Evolutionary conservation across 1,140 invertebrate genomes (phyloP).

Genomic region (Euwallacea fornicatus): DNA sequence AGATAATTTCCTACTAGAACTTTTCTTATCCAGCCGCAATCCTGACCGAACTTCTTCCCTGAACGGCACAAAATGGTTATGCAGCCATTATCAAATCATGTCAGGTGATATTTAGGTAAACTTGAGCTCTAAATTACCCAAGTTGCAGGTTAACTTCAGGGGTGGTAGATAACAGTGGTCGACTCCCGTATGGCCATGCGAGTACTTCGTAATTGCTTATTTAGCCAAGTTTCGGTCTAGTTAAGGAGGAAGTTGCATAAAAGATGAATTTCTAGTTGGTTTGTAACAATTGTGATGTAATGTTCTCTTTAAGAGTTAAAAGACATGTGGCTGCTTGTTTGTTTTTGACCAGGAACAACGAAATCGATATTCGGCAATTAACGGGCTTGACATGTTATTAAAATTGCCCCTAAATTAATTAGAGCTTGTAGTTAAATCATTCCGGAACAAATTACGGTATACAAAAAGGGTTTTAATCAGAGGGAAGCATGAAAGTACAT

Average conservation of each 20-base stretch:
- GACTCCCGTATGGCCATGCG: neutral
- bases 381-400: neutral
- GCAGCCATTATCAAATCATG: constrained; percentile 2
- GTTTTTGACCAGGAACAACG: neutral
- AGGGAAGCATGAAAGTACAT: neutral
- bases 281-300: neutral
- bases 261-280: neutral
- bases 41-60: neutral
- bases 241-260: constrained; percentile 1
- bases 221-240: neutral
- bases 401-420: constrained; percentile 3
- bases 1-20: neutral
- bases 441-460: constrained; percentile 5
- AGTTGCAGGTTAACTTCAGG: neutral
- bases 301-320: neutral
- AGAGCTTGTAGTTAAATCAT: constrained; percentile 1
- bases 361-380: neutral
- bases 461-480: neutral
- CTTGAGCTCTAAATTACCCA: neutral
- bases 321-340: neutral
- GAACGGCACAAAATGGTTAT: neutral
- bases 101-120: constrained; percentile 3
- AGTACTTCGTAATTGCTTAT: constrained; percentile 2
- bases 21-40: neutral
- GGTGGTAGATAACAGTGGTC: neutral